A percentile compares a stretch with the other conserved stretches of the same genome.
Conservation (phyloP, 2,888 invertebrate genomes). For the Hesperia comma region DNA sequence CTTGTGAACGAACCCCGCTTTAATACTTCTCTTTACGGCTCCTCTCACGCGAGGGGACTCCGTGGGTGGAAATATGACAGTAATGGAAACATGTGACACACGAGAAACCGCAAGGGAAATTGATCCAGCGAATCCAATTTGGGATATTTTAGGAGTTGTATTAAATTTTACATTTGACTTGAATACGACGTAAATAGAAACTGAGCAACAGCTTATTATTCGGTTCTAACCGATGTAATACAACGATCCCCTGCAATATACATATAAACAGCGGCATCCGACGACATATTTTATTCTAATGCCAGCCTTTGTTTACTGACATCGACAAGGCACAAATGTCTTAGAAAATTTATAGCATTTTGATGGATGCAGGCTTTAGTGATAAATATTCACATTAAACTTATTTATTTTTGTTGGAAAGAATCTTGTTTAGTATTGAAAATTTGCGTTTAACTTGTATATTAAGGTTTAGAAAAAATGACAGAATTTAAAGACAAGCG, state of each 20-base stretch:
- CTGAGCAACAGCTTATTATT: slow-evolving; percentile 3
- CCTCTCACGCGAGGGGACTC: slow-evolving; percentile 46
- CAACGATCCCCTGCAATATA: slow-evolving; percentile 11
- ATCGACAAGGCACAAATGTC: slow-evolving; percentile 18
- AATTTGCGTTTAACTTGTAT: neutral
- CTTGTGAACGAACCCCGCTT: slow-evolving; percentile 54
- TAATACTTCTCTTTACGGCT: slow-evolving; percentile 66
- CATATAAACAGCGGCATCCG: slow-evolving; percentile 17
- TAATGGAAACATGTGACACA: slow-evolving; percentile 69
- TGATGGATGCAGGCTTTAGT: slow-evolving; percentile 11
- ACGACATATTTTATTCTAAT: slow-evolving; percentile 32
- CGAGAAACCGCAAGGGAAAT: slow-evolving; percentile 51
- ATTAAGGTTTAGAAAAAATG: too few species aligned
- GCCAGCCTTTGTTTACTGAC: slow-evolving; percentile 27
- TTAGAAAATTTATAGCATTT: slow-evolving; percentile 24
- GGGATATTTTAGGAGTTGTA: neutral
- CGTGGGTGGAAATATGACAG: slow-evolving; percentile 64
- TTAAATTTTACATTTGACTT: neutral
- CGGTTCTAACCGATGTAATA: slow-evolving; percentile 6
- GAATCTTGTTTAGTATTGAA: neutral
- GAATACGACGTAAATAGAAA: slow-evolving; percentile 1
- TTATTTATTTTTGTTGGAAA: neutral
- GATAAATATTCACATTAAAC: slow-evolving; percentile 1
- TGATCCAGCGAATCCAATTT: slow-evolving; percentile 14
- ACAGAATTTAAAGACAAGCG: too few species aligned